These are phyloP conservation scores for Acanthoscelides obtectus DNA, from an alignment of 2,888 invertebrate genomes.

Conservation along the genomic window DNA sequence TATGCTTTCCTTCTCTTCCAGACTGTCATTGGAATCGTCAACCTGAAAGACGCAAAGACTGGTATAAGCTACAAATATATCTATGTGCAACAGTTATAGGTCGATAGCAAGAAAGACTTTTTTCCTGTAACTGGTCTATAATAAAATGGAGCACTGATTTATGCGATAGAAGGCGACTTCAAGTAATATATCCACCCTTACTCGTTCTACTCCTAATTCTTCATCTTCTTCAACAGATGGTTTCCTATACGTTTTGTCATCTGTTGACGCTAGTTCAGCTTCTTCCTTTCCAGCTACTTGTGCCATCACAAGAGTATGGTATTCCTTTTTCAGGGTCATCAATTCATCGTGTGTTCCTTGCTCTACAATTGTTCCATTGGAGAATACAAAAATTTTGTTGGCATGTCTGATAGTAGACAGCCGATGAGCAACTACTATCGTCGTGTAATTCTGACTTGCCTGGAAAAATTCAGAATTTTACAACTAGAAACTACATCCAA, in stretches of 20 bases:
- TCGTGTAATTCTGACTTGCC: conserved; percentile 71
- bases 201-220: conserved; percentile 2
- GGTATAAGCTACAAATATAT: too few species aligned
- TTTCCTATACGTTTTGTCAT: not conserved
- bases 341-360: conserved; percentile 66
- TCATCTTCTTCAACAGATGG: conserved; percentile 14
- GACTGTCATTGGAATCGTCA: conserved; percentile 18
- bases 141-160: too few species aligned
- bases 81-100: too few species aligned
- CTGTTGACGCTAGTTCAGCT: too few species aligned
- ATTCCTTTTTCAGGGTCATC: conserved; percentile 61
- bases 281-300: conserved; percentile 44
- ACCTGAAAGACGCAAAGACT: not conserved
- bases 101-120: too few species aligned
- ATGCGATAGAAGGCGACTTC: too few species aligned
- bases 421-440: conserved; percentile 74
- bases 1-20: conserved; percentile 15
- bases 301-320: conserved; percentile 65
- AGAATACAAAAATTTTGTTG: conserved; percentile 68
- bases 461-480: conserved; percentile 32
- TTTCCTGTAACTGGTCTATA: too few species aligned
- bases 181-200: too few species aligned
- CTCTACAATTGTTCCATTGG: conserved; percentile 64
- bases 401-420: conserved; percentile 70
- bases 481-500: not conserved